phyloP scores from a whole-genome alignment of 2,888 invertebrate species.

The Morpho achilles region DNA sequence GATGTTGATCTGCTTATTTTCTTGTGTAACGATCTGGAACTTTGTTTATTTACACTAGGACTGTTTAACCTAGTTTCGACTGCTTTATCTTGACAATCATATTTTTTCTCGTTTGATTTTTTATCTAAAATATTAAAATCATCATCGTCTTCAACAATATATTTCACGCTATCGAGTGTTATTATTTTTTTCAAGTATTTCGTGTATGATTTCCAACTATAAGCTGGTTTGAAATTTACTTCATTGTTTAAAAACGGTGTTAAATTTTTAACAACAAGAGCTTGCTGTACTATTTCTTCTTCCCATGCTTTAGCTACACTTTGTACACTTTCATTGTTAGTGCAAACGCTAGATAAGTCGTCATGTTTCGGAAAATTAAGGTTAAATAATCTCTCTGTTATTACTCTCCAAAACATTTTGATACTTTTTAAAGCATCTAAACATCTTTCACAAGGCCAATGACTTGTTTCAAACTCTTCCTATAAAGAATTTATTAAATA shows the following conservation, averaged over 20 bases:
- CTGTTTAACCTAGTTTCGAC: slow-evolving; percentile 20
- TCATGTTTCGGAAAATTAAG: slow-evolving; percentile 42
- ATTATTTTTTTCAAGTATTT: slow-evolving; percentile 12
- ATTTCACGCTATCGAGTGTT: slow-evolving; percentile 1
- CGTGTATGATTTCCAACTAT: slow-evolving; percentile 19
- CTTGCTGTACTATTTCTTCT: slow-evolving; percentile 53
- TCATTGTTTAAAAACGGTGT: slow-evolving; percentile 30
- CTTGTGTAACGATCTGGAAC: slow-evolving; percentile 20
- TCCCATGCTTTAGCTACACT: slow-evolving; percentile 55
- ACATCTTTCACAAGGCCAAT: slow-evolving; percentile 69
- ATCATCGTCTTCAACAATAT: background rate
- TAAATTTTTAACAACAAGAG: slow-evolving; percentile 45
- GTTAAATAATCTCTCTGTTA: slow-evolving; percentile 57
- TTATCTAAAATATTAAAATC: background rate
- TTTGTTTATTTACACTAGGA: slow-evolving; percentile 7
- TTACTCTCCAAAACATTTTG: slow-evolving; percentile 68
- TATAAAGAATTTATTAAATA: slow-evolving; percentile 4
- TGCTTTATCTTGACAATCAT: slow-evolving; percentile 17
- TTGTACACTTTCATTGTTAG: slow-evolving; percentile 38
- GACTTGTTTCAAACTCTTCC: slow-evolving; percentile 64
- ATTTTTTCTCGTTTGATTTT: slow-evolving; percentile 9
- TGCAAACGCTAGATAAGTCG: slow-evolving; percentile 28
- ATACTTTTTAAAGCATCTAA: slow-evolving; percentile 63
- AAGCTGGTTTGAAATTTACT: slow-evolving; percentile 14
- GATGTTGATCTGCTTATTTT: slow-evolving; percentile 40